These are phyloP conservation scores for Drosophila repletoides DNA, from an alignment of 1,140 invertebrate genomes.

Conservation along the genomic window DNA sequence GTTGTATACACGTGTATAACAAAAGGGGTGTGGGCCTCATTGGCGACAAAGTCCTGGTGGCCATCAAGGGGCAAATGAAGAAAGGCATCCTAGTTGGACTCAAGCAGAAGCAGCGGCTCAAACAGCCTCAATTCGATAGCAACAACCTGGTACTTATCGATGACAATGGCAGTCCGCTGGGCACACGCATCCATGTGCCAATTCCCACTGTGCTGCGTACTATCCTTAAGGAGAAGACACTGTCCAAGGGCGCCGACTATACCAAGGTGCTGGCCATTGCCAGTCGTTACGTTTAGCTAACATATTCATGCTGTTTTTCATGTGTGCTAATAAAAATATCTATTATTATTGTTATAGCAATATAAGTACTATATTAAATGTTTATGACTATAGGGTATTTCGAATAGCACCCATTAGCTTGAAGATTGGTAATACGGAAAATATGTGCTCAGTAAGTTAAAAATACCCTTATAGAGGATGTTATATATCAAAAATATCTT, in stretches of 20 bases:
- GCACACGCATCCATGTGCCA: conserved; percentile 96
- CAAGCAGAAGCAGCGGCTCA: conserved; percentile 91
- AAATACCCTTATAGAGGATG: no score
- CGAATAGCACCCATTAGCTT: no score
- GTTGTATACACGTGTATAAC: conserved; percentile 94
- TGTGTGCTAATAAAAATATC: conserved; percentile 20
- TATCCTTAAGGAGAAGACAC: conserved; percentile 91
- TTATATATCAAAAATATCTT: no score
- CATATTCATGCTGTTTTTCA: background rate
- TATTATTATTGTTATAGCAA: conserved; percentile 11
- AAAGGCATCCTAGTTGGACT: conserved; percentile 97
- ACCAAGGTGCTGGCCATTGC: conserved; percentile 97
- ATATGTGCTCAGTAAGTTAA: no score
- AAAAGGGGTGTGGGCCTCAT: conserved; percentile 85
- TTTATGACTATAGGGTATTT: no score
- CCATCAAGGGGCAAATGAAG: conserved; percentile 98
- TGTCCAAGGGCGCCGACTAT: conserved; percentile 94
- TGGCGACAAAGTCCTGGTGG: conserved; percentile 96
- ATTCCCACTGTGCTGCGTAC: conserved; percentile 96
- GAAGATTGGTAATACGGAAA: no score
- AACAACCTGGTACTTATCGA: conserved; percentile 99
- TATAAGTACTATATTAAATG: no score
- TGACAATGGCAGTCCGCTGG: conserved; percentile 95
- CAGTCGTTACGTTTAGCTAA: conserved; percentile 92
- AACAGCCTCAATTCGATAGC: conserved; percentile 96